Evolutionary conservation across 2,888 invertebrate species (phyloP).

Genomic region (Diarsia mendica): DNA sequence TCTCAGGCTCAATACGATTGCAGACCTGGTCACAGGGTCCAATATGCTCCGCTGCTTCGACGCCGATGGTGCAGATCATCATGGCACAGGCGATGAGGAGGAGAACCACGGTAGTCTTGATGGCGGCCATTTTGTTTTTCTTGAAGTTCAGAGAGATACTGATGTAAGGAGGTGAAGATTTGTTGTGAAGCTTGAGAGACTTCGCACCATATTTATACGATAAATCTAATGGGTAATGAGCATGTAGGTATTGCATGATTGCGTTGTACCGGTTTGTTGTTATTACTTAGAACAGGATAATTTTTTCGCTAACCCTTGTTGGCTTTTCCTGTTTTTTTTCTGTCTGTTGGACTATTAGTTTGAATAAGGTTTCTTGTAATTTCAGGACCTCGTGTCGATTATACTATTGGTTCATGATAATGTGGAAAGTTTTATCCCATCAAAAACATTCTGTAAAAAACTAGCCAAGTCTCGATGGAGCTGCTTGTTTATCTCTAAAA

Average conservation of each 20-base stretch:
- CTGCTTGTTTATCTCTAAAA: too few species aligned
- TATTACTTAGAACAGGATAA: constrained; percentile 17
- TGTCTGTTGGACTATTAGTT: neutral
- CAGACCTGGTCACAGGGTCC: constrained; percentile 43
- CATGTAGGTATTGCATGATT: constrained; percentile 3
- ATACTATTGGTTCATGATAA: too few species aligned
- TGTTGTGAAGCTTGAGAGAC: constrained; percentile 31
- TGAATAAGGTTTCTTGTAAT: neutral
- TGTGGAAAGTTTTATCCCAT: neutral
- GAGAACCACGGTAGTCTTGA: constrained; percentile 42
- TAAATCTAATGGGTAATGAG: neutral
- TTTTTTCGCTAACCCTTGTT: constrained; percentile 5
- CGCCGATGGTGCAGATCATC: constrained; percentile 38
- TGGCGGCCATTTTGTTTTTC: constrained; percentile 37
- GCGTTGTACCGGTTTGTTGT: constrained; percentile 3
- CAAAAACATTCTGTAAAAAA: too few species aligned
- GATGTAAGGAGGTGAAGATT: constrained; percentile 26
- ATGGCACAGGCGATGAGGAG: constrained; percentile 36
- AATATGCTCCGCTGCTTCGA: constrained; percentile 9
- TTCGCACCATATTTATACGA: constrained; percentile 33
- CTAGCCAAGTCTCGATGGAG: too few species aligned
- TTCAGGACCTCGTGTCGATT: neutral
- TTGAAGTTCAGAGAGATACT: neutral
- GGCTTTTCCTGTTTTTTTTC: neutral
- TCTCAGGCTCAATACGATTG: constrained; percentile 23